Conservation (phyloP, 2,797 vertebrate species). For the Schizopygopsis pylzovi region DNA sequence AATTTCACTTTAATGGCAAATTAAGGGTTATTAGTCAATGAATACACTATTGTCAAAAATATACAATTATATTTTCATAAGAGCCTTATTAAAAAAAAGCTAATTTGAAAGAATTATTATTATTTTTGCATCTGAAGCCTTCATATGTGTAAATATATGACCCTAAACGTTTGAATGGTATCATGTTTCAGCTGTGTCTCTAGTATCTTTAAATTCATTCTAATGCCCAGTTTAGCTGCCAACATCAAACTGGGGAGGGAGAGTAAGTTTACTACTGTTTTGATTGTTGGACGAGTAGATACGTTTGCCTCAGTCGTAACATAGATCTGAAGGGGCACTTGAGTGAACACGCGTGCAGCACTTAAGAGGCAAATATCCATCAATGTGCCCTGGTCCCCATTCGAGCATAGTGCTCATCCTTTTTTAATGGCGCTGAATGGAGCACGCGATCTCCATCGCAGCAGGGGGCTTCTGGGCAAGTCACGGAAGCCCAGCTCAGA, state of each 20-base stretch:
- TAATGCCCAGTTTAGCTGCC: neutral
- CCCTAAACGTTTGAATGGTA: neutral
- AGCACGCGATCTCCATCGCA: constrained; percentile 76
- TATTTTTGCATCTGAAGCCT: no score
- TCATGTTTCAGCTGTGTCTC: neutral
- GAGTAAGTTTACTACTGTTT: constrained; percentile 68
- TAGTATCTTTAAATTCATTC: neutral
- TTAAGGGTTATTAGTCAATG: no score
- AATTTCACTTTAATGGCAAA: no score
- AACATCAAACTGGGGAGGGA: constrained; percentile 10
- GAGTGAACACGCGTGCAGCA: constrained; percentile 74
- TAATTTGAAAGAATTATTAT: neutral
- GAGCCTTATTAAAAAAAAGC: no score
- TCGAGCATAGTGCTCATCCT: constrained; percentile 66
- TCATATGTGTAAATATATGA: neutral
- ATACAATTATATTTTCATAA: no score
- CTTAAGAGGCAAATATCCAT: constrained; percentile 80
- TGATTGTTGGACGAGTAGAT: constrained; percentile 70
- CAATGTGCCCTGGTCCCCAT: constrained; percentile 71
- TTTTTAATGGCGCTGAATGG: constrained; percentile 81
- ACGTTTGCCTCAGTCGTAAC: constrained; percentile 72
- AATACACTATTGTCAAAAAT: no score
- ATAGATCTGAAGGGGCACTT: constrained; percentile 70
- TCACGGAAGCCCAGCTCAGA: constrained; percentile 74
- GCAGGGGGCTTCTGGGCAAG: constrained; percentile 78